These are phyloP conservation scores for Tipula vernalis DNA, from an alignment of 2,888 invertebrate species.

Conservation along the genomic window DNA sequence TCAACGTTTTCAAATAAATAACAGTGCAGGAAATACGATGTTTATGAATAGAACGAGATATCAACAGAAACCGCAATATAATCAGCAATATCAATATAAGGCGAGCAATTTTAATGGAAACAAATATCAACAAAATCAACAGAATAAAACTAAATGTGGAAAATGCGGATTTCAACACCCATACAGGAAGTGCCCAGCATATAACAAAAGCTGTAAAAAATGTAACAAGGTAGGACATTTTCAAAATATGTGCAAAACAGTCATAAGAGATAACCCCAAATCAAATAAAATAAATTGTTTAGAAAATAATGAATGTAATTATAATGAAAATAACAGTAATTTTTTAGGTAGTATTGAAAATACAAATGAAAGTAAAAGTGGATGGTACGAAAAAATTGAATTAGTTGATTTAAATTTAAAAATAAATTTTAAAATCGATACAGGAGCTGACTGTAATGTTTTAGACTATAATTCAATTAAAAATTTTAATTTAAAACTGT, in stretches of 20 bases:
- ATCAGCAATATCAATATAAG: neutral
- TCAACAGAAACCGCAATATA: neutral
- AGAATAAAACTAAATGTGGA: too few species aligned
- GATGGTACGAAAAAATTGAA: neutral
- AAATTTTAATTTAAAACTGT: neutral
- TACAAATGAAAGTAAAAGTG: neutral
- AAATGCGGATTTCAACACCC: neutral
- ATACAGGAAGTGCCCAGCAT: neutral
- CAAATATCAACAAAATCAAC: too few species aligned
- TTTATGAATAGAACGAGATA: too few species aligned
- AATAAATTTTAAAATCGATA: too few species aligned
- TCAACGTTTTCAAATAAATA: neutral
- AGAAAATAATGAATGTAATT: neutral
- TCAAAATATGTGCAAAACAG: neutral
- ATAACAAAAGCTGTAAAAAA: neutral
- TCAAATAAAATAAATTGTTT: neutral
- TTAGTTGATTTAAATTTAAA: neutral
- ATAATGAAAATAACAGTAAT: neutral
- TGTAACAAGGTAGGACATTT: neutral
- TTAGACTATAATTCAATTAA: neutral
- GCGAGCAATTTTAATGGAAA: too few species aligned
- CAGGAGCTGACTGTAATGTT: too few species aligned
- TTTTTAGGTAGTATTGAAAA: neutral
- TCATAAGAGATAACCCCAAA: neutral
- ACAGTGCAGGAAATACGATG: neutral